Evolutionary conservation across 2,888 invertebrate genomes (phyloP).

Genomic region (Elaeidobius kamerunicus): DNA sequence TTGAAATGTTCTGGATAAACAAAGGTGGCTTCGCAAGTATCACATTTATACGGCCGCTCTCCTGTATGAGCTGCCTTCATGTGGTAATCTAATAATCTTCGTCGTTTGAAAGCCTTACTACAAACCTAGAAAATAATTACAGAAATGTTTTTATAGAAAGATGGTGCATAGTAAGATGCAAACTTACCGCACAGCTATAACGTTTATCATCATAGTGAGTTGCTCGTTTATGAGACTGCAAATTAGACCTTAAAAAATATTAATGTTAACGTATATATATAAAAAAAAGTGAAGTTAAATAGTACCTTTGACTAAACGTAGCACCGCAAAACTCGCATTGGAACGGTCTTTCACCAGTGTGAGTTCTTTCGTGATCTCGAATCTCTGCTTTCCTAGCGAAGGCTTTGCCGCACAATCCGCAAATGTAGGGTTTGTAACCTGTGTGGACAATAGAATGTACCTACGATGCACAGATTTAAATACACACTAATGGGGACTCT

Average conservation of each 20-base stretch:
- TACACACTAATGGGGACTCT: background rate
- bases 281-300: background rate
- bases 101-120: slow-evolving; percentile 69
- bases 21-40: slow-evolving; percentile 71
- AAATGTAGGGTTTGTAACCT: slow-evolving; percentile 68
- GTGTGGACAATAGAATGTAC: slow-evolving; percentile 79
- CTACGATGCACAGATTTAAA: slow-evolving; percentile 4
- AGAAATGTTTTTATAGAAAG: no score
- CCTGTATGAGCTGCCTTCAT: slow-evolving; percentile 78
- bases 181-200: slow-evolving; percentile 57
- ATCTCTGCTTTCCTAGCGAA: slow-evolving; percentile 77
- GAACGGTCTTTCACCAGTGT: slow-evolving; percentile 79
- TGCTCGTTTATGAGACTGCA: slow-evolving; percentile 75
- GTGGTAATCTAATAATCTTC: slow-evolving; percentile 75
- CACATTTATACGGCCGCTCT: slow-evolving; percentile 72
- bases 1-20: slow-evolving; percentile 81
- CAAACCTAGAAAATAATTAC: slow-evolving; percentile 51
- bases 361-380: slow-evolving; percentile 75
- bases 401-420: slow-evolving; percentile 67
- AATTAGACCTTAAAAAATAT: slow-evolving; percentile 55
- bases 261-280: background rate
- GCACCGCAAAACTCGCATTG: slow-evolving; percentile 76
- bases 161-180: background rate
- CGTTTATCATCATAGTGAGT: slow-evolving; percentile 76
- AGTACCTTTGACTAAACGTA: slow-evolving; percentile 69